These are phyloP conservation scores for Ecliptopera silaceata DNA, from an alignment of 2,888 invertebrate genomes.

Conservation along the genomic window DNA sequence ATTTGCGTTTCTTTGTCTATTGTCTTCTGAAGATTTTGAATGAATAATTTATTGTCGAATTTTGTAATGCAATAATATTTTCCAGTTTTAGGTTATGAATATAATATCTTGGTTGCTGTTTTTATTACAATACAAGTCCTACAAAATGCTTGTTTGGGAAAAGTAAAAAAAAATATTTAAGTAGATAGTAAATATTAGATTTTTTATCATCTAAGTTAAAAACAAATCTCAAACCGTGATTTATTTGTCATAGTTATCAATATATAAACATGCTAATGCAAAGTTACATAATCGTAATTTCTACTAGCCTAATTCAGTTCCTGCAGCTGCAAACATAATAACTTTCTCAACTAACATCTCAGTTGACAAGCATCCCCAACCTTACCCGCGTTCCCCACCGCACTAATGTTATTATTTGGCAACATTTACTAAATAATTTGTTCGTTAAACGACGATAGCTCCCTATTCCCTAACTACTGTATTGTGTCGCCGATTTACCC, in stretches of 20 bases:
- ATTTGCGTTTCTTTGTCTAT: constrained; percentile 47
- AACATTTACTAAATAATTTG: constrained; percentile 83
- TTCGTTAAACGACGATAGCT: constrained; percentile 79
- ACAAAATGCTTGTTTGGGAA: too few species aligned
- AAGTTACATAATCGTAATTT: too few species aligned
- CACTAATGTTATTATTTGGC: constrained; percentile 82
- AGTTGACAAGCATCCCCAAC: constrained; percentile 11
- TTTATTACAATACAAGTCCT: too few species aligned
- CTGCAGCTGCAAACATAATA: not conserved
- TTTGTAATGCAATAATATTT: constrained; percentile 7
- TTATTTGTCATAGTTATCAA: too few species aligned
- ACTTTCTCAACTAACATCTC: not conserved
- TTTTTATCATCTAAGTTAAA: too few species aligned
- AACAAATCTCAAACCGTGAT: too few species aligned
- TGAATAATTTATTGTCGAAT: constrained; percentile 30
- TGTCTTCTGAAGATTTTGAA: constrained; percentile 43
- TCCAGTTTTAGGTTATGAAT: constrained; percentile 8
- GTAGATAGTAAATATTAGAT: too few species aligned
- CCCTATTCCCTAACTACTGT: constrained; percentile 73
- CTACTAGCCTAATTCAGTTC: too few species aligned
- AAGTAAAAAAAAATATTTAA: too few species aligned
- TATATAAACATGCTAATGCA: too few species aligned
- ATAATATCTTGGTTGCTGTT: too few species aligned
- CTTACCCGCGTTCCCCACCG: constrained; percentile 41
- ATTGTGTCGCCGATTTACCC: constrained; percentile 66